Evolutionary conservation across 1,140 invertebrate species (phyloP).

Genomic region (Calycopis cecrops): DNA sequence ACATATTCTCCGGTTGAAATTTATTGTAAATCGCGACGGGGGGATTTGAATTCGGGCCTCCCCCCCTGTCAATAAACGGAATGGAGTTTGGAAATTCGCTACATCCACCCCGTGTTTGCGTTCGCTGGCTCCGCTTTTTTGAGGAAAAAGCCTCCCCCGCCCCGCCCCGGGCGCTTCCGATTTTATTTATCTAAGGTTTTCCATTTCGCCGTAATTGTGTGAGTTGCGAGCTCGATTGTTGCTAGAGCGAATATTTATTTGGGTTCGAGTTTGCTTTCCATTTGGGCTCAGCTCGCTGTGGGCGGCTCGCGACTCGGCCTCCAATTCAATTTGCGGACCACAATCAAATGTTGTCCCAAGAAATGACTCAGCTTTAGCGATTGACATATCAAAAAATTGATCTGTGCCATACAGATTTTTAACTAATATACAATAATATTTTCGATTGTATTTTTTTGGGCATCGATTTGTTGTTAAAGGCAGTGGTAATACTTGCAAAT

Average conservation of each 20-base stretch:
- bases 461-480: too few species aligned
- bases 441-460: too few species aligned
- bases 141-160: slow-evolving; percentile 32
- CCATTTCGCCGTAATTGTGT: slow-evolving; percentile 67
- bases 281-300: slow-evolving; percentile 28
- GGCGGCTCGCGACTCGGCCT: slow-evolving; percentile 40
- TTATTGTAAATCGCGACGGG: slow-evolving; percentile 67
- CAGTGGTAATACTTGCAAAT: too few species aligned
- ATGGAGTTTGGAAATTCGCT: slow-evolving; percentile 69
- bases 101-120: slow-evolving; percentile 62
- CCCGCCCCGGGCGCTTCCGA: slow-evolving; percentile 46
- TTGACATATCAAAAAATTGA: slow-evolving; percentile 71
- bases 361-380: slow-evolving; percentile 55
- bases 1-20: slow-evolving; percentile 70
- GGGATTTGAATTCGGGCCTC: slow-evolving; percentile 53
- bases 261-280: slow-evolving; percentile 60
- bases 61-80: slow-evolving; percentile 62
- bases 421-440: slow-evolving; percentile 1
- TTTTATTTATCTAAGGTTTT: slow-evolving; percentile 72
- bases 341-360: slow-evolving; percentile 60
- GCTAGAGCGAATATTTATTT: slow-evolving; percentile 72
- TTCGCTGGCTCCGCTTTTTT: slow-evolving; percentile 61
- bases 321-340: slow-evolving; percentile 62
- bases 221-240: slow-evolving; percentile 63
- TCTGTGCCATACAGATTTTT: slow-evolving; percentile 23